Evolutionary conservation across 1,140 invertebrate genomes (phyloP).

Genomic region (Papilio xuthus): DNA sequence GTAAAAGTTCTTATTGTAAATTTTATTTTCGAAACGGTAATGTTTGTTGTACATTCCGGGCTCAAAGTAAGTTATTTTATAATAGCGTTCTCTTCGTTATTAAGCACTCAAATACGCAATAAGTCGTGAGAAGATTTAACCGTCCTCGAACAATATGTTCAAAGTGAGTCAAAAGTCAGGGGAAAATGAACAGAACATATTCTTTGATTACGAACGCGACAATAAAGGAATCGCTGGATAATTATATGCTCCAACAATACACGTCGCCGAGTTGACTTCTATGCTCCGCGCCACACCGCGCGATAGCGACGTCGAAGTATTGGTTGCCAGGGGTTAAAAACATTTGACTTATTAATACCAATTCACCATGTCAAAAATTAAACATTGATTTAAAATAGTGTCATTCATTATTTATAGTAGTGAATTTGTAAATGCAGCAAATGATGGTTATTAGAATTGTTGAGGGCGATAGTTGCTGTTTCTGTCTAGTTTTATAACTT

Average conservation of each 20-base stretch:
- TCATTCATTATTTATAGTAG: too few relatives aligned
- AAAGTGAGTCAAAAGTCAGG: constrained; percentile 73
- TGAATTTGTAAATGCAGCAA: not conserved
- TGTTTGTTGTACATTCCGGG: not conserved
- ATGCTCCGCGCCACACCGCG: constrained; percentile 52
- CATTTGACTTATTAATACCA: not conserved
- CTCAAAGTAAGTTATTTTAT: constrained; percentile 4
- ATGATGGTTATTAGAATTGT: not conserved
- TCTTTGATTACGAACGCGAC: constrained; percentile 74
- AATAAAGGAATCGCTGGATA: constrained; percentile 73
- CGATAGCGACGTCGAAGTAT: constrained; percentile 50
- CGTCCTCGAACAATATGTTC: constrained; percentile 71
- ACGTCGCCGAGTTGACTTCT: constrained; percentile 68
- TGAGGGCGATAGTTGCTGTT: not conserved
- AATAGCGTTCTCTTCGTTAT: not conserved
- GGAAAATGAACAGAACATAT: constrained; percentile 75
- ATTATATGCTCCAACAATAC: constrained; percentile 77
- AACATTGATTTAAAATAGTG: too few relatives aligned
- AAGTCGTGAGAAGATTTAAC: constrained; percentile 79
- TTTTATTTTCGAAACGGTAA: not conserved
- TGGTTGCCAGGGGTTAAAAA: constrained; percentile 18
- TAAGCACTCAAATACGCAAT: constrained; percentile 47
- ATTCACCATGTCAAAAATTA: too few relatives aligned
- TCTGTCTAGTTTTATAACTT: not conserved
- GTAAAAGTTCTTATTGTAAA: not conserved